Base-by-base conservation (phyloP, 2,888 invertebrate species). In the Campaea margaritaria region DNA sequence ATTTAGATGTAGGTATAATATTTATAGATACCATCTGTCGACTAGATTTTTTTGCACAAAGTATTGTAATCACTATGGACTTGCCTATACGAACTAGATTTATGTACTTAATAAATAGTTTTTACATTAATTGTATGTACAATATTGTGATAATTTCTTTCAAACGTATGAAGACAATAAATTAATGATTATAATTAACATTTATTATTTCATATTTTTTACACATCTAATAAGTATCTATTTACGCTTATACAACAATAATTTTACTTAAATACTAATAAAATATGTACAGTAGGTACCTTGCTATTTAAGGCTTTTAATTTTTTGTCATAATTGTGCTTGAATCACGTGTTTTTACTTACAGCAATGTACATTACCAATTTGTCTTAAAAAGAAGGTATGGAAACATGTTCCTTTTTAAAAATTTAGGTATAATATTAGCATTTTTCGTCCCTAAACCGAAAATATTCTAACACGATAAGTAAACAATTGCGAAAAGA, bases 11-110 rank as follows among this genome's bases (percentile, higher is more conserved):
- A 67, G 64, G 67, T 69, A 69, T 69, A 66, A 83, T 85, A 86
- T 84, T 83, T 85, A 85, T 85, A 85, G 85, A 84, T 86, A 86
- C 82, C 83, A 87, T 88, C 81, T 89, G 78, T 86, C 89, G 92
- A 92, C 92, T 92, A 92, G 92, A 91, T 82, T 61, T 85, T 86
- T 90, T 91, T 91, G 91, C 91, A 91, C 91, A 88, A 89, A 83
- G 83, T 86, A 83, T 81, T 82, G 77, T 86, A 73, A 76, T 86
- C 85, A 85, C 86, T 89, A 89, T 89, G 82, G 83, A 86, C 87
- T 87, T 87, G 74, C 76, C 81, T 80, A 79, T 78, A 76, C 71
- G 76, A 80, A 74, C 76, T 82, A 79, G 49, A 67, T 64, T 55
- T 67, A 67, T 62, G 38, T 62, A 73, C 51, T 61, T 68, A 59